phyloP scores from a whole-genome alignment of 2,888 invertebrate species.

The Coecobrya sp. region DNA sequence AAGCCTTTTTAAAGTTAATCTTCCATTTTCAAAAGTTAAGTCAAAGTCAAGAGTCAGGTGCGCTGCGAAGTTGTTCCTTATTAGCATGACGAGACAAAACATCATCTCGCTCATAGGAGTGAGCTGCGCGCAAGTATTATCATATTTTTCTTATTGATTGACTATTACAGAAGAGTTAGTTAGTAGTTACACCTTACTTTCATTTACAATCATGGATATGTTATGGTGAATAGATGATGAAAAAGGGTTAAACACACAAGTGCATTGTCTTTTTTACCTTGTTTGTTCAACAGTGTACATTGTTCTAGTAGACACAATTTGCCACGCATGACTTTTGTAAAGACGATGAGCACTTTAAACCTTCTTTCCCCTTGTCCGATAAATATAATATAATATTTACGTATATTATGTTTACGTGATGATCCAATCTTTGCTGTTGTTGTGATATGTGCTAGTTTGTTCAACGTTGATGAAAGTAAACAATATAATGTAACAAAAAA shows the following conservation, averaged over 20 bases:
- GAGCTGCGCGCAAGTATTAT: neutral
- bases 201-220: neutral
- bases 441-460: neutral
- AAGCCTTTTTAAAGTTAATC: slow-evolving; percentile 38
- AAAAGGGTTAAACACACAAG: slow-evolving; percentile 78
- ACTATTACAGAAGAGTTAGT: neutral
- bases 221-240: slow-evolving; percentile 7
- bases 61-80: neutral
- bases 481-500: slow-evolving; percentile 51
- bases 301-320: slow-evolving; percentile 66
- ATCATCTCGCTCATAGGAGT: too few species aligned
- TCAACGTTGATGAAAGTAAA: slow-evolving; percentile 68
- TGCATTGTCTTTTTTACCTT: slow-evolving; percentile 67
- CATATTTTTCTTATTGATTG: slow-evolving; percentile 51
- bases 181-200: slow-evolving; percentile 43
- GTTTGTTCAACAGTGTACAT: slow-evolving; percentile 57
- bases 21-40: slow-evolving; percentile 6
- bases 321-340: slow-evolving; percentile 65
- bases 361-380: slow-evolving; percentile 66
- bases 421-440: slow-evolving; percentile 9
- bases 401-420: slow-evolving; percentile 7
- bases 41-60: slow-evolving; percentile 30
- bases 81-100: slow-evolving; percentile 53
- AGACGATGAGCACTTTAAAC: slow-evolving; percentile 51
- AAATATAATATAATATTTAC: slow-evolving; percentile 40